These are phyloP conservation scores for Psittacara wagleri DNA, from an alignment of 2,113 vertebrate species.

Conservation along the genomic window DNA sequence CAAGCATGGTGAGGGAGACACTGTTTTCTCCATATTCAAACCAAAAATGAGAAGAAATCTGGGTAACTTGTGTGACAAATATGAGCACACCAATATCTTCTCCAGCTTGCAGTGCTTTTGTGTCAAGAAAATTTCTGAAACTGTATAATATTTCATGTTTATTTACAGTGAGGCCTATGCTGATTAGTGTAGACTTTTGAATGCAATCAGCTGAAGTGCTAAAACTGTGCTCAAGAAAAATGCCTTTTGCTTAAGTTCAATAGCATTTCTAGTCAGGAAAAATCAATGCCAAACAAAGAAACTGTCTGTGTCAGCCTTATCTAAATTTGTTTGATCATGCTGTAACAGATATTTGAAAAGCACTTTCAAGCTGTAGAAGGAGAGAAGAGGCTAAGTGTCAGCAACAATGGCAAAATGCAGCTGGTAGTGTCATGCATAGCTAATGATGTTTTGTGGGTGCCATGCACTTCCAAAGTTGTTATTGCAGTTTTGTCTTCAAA, in stretches of 20 bases:
- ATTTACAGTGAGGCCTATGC: not conserved
- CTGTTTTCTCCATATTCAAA: not conserved
- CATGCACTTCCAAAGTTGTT: not conserved
- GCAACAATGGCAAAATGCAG: not conserved
- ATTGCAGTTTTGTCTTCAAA: constrained; percentile 14
- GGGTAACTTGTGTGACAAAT: not conserved
- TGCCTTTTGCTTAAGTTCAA: not conserved
- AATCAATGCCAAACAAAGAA: constrained; percentile 16
- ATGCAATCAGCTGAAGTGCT: constrained; percentile 2
- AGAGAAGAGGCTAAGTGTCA: constrained; percentile 2
- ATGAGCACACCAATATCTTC: not conserved
- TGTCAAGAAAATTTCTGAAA: not conserved
- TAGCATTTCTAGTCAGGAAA: not conserved
- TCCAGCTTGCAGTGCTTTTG: not conserved
- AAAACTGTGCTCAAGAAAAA: not conserved
- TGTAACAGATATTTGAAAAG: not conserved
- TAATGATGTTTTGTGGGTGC: not conserved
- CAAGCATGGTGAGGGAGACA: not conserved
- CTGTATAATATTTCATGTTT: not conserved
- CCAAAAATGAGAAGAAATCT: not conserved
- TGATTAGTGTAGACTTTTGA: not conserved
- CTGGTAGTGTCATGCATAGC: not conserved
- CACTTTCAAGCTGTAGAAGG: not conserved
- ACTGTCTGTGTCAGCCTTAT: not conserved
- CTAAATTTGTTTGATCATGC: not conserved